Percentiles rank a stretch among this genome's conserved stretches.
Evolutionary conservation across 2,797 vertebrate species (phyloP).

Genomic region (Micropoecilia bifurca): DNA sequence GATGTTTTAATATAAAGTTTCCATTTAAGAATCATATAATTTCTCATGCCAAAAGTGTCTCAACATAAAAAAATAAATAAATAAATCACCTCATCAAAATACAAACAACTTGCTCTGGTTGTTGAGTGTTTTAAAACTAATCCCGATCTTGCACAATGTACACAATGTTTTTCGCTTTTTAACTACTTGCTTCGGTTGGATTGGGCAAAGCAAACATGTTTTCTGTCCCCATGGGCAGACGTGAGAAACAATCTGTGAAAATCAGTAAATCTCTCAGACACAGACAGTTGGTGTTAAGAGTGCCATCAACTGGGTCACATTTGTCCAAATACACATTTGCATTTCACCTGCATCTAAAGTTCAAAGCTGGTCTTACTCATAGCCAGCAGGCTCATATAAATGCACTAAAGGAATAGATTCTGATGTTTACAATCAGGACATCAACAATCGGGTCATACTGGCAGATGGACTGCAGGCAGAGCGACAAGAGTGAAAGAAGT

Average conservation of each 20-base stretch:
- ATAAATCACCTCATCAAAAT: not conserved
- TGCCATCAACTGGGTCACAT: not conserved
- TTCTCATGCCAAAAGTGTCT: not conserved
- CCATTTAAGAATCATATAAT: not conserved
- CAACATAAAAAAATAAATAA: not conserved
- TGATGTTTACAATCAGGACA: not conserved
- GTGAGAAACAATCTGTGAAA: not conserved
- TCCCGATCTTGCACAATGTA: not conserved
- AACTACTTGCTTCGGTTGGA: not conserved
- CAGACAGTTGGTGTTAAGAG: not conserved
- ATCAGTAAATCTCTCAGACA: not conserved
- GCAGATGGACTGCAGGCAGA: not conserved
- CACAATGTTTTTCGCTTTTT: not conserved
- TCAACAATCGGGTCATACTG: not conserved
- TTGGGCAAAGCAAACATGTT: not conserved
- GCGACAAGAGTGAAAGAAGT: not conserved
- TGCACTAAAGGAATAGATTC: no score
- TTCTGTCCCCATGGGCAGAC: not conserved
- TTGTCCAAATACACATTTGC: not conserved
- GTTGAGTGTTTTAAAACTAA: not conserved
- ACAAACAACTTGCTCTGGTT: not conserved
- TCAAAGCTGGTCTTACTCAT: not conserved
- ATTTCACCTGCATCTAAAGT: not conserved
- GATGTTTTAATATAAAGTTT: not conserved
- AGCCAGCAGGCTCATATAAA: not conserved